Conservation (phyloP, 2,888 invertebrate genomes). For the Cistogaster globosa region DNA sequence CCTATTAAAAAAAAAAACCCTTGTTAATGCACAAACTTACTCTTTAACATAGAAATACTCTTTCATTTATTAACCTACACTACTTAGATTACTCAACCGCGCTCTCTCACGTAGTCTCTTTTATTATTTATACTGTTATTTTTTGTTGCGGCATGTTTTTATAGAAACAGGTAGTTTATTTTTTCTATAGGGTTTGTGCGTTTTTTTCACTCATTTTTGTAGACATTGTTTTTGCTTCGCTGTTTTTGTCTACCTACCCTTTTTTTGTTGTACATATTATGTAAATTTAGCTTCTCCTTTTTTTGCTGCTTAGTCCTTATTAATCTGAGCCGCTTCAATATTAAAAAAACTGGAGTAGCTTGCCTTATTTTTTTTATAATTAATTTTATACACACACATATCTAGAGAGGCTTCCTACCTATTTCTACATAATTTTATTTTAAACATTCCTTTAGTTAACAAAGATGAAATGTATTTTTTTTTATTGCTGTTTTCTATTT, state of each 20-base stretch:
- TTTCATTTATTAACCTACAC: slow-evolving; percentile 36
- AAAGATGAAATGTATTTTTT: slow-evolving; percentile 4
- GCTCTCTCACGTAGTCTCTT: slow-evolving; percentile 33
- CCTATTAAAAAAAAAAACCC: slow-evolving; percentile 49
- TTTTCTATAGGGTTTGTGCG: slow-evolving; percentile 26
- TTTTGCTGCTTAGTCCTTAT: slow-evolving; percentile 8
- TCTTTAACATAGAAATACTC: slow-evolving; percentile 60
- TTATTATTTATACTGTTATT: slow-evolving; percentile 3
- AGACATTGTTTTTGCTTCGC: slow-evolving; percentile 23
- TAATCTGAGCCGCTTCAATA: slow-evolving; percentile 51
- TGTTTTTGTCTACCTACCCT: slow-evolving; percentile 15
- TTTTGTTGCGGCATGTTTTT: slow-evolving; percentile 2
- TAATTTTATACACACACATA: not conserved
- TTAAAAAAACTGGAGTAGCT: slow-evolving; percentile 59
- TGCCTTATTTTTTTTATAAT: slow-evolving; percentile 57
- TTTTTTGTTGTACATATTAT: slow-evolving; percentile 42
- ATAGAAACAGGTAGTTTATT: slow-evolving; percentile 62
- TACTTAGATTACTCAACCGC: not conserved
- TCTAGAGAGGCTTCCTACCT: too few relatives aligned
- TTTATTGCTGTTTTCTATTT: not conserved
- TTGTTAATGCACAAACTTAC: slow-evolving; percentile 52
- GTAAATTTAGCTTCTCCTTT: slow-evolving; percentile 56
- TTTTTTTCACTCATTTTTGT: slow-evolving; percentile 36
- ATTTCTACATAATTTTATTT: not conserved
- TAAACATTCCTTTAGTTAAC: slow-evolving; percentile 26